Evolutionary conservation across 2,888 invertebrate species (phyloP), one percentile per base, ranked within the genome.

Genomic region (Pandemis cinnamomeana): DNA sequence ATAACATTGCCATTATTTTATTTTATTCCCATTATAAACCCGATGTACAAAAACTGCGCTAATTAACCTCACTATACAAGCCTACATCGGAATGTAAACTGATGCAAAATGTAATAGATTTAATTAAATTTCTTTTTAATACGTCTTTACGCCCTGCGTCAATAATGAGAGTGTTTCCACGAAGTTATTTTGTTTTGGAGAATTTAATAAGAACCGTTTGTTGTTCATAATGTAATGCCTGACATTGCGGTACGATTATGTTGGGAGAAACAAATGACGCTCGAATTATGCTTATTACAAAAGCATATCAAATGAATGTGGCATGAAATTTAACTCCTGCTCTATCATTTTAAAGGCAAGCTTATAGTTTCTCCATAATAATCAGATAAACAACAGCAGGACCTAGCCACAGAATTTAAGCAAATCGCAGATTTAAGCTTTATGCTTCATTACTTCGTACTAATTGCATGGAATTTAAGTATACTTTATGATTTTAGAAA

Each of bases 131-230:
- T 80, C 77, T 78, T 73, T 77, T 79, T 74, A 75, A 76, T 78
- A 68, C 70, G 61, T 64, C 51, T 41, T 48, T 10, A 53, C 70
- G 51, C 36, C 51, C 48, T 42, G 8, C 62, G 42, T 62, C 20
- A 70, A 62, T 62, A 77, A 74, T 71, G 76, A 79, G 78, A 78
- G 67, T 77, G 75, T 75, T 67, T 60, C 72, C 75, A 74, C 78
- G 68, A 75, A 77, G 78, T 81, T 80, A 79, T 80, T 82, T 81
- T 77, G 82, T 80, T 80, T 79, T 76, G 78, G 78, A 78, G 83
- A 83, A 81, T 82, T 82, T 80, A 82, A 82, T 83, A 81, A 80
- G 76, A 80, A 77, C 70, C 76, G 74, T 72, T 76, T 75, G 76
- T 76, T 46, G 70, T 72, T 77, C 76, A 71, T 71, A 70, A 75